Percentiles rank a stretch among this genome's conserved stretches.
phyloP scores from a whole-genome alignment of 2,113 vertebrate species.

The Clarias magur region DNA sequence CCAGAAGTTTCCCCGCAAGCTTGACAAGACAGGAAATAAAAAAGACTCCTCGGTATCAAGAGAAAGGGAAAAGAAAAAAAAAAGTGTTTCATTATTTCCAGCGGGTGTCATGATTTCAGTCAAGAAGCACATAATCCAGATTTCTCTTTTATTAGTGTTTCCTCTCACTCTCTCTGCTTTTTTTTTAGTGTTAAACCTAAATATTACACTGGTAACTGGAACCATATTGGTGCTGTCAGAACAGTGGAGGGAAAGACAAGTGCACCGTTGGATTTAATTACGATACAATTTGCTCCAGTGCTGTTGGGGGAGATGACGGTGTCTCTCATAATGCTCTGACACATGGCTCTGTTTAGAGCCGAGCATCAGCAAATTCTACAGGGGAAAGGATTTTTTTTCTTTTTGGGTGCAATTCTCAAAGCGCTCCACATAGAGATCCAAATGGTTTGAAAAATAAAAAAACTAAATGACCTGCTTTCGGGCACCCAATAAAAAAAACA shows the following conservation, averaged over 20 bases:
- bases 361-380: conserved; percentile 64
- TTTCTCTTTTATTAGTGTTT: conserved; percentile 55
- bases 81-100: conserved; percentile 78
- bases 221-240: conserved; percentile 66
- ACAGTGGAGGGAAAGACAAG: conserved; percentile 65
- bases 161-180: conserved; percentile 27
- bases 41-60: conserved; percentile 60
- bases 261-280: conserved; percentile 77
- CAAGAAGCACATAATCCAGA: conserved; percentile 66
- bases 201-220: conserved; percentile 72
- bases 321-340: conserved; percentile 69
- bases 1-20: conserved; percentile 53
- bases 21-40: conserved; percentile 49
- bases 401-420: neutral
- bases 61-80: conserved; percentile 51
- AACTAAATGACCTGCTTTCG: neutral
- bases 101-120: conserved; percentile 67
- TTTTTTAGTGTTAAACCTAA: conserved; percentile 55
- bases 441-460: neutral
- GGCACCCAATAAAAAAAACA: neutral
- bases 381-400: neutral
- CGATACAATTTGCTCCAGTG: conserved; percentile 82
- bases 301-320: conserved; percentile 63
- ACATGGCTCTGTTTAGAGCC: conserved; percentile 79
- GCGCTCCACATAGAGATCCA: neutral